Conservation (phyloP, 2,888 invertebrate species). For the Ferdinandea cuprea region DNA sequence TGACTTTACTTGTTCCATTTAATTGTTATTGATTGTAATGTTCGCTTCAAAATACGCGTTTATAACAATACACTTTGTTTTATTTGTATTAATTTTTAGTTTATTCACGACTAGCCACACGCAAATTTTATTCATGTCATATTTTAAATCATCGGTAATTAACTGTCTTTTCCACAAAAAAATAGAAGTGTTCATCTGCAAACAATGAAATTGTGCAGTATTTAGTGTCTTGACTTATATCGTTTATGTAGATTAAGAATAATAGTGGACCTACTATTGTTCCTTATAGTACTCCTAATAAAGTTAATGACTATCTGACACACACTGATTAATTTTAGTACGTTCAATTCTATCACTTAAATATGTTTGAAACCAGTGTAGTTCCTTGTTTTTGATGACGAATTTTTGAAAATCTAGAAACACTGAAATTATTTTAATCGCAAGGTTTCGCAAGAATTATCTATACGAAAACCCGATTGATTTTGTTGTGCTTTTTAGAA, state of each 20-base stretch:
- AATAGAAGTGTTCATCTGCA: neutral
- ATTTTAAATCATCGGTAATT: neutral
- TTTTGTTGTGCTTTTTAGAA: no score
- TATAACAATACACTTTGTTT: neutral
- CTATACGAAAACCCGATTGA: no score
- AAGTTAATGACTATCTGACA: neutral
- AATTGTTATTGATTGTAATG: neutral
- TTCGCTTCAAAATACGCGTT: neutral
- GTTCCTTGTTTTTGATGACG: neutral
- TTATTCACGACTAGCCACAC: neutral
- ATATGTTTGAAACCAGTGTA: neutral
- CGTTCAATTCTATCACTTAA: neutral
- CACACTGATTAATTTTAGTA: neutral
- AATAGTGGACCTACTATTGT: neutral
- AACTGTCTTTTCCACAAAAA: neutral
- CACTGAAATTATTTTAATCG: no score
- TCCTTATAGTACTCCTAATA: neutral
- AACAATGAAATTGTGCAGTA: neutral
- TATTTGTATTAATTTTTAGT: neutral
- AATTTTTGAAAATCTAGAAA: no score
- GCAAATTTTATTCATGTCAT: neutral
- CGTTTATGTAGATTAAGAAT: neutral
- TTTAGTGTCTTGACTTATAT: neutral
- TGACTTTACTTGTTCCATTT: constrained; percentile 11
- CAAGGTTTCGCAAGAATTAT: no score